Conservation (phyloP, 1,140 invertebrate genomes). For the Saccostrea echinata region DNA sequence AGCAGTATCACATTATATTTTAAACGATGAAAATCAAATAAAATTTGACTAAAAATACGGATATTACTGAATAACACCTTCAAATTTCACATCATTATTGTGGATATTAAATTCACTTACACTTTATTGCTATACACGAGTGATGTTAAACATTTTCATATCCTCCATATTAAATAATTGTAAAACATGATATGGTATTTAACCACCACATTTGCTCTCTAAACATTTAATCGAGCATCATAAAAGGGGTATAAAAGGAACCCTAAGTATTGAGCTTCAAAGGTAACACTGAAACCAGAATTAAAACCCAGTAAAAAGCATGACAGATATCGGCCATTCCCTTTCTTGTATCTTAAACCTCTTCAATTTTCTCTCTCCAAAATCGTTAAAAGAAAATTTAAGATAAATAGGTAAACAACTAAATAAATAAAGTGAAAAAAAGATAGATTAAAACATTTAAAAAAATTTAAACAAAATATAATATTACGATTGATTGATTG, state of each 20-base stretch:
- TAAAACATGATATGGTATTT: constrained; percentile 38
- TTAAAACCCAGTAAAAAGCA: not conserved
- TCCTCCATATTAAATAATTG: not conserved
- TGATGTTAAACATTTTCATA: not conserved
- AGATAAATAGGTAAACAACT: too few relatives aligned
- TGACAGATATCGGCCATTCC: not conserved
- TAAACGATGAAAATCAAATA: not conserved
- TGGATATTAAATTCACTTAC: constrained; percentile 15
- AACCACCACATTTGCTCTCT: constrained; percentile 7
- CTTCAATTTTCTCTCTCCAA: too few relatives aligned
- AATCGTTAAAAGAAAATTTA: too few relatives aligned
- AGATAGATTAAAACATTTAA: too few relatives aligned
- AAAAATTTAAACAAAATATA: too few relatives aligned
- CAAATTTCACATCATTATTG: not conserved
- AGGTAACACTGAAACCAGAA: not conserved
- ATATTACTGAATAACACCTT: not conserved
- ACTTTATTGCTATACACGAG: constrained; percentile 14
- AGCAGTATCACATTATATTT: not conserved
- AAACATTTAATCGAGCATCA: constrained; percentile 29
- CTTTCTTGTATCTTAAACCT: not conserved
- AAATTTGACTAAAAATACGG: not conserved
- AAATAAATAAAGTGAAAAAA: too few relatives aligned
- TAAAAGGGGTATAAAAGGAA: constrained; percentile 6
- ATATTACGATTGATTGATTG: too few relatives aligned
- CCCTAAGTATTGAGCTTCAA: not conserved